These are phyloP conservation scores for Meriones psammophilus DNA, from an alignment of 2,797 vertebrate genomes.

Conservation along the genomic window DNA sequence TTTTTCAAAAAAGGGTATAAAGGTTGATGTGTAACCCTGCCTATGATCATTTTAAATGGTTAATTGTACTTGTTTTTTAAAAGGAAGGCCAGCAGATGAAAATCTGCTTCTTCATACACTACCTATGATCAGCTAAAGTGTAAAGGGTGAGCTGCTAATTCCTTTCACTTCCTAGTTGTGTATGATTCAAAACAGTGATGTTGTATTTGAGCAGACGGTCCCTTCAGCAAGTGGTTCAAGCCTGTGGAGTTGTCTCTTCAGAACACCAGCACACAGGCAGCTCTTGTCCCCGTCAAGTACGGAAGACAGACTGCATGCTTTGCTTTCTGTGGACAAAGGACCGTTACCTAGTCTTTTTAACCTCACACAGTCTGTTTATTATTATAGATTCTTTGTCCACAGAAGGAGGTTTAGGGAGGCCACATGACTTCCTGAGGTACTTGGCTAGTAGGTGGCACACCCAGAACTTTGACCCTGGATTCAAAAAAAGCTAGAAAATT, in stretches of 20 bases:
- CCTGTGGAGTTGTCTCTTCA: not conserved
- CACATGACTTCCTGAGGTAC: not conserved
- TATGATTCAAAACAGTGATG: not conserved
- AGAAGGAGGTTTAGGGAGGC: constrained; percentile 14
- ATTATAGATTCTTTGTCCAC: not conserved
- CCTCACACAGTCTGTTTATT: not conserved
- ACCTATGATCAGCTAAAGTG: not conserved
- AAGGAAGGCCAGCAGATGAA: not conserved
- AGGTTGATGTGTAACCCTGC: not conserved
- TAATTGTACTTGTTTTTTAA: constrained; percentile 10
- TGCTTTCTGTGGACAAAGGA: not conserved
- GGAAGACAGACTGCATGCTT: not conserved
- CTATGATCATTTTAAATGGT: constrained; percentile 11
- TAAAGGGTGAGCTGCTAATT: accelerated
- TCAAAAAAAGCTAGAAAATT: not conserved
- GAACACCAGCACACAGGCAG: not conserved
- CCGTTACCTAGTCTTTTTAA: not conserved
- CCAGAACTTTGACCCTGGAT: not conserved
- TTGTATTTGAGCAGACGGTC: not conserved
- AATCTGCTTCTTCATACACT: not conserved
- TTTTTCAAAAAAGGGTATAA: constrained; percentile 10
- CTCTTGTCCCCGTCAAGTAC: not conserved
- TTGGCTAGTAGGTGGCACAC: not conserved
- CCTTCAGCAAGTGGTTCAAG: not conserved
- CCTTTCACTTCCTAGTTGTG: not conserved